phyloP scores from a whole-genome alignment of 2,797 vertebrate genomes.

The Oreochromis mossambicus region DNA sequence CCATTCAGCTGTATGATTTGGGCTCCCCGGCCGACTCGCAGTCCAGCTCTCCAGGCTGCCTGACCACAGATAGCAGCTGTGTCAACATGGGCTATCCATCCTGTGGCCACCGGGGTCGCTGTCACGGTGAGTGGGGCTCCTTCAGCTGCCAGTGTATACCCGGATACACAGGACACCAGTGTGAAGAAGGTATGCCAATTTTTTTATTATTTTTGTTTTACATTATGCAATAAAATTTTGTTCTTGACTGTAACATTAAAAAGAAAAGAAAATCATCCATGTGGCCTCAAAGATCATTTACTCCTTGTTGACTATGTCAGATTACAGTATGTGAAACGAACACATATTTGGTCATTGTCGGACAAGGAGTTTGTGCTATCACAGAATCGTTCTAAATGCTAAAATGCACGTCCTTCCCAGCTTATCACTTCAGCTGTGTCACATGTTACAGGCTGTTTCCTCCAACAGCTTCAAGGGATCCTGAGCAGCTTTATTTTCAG shows the following conservation, averaged over 20 bases:
- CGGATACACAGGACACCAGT: conserved; percentile 79
- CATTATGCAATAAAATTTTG: neutral
- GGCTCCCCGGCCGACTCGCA: conserved; percentile 82
- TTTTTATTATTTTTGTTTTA: neutral
- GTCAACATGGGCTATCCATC: conserved; percentile 81
- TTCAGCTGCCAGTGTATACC: conserved; percentile 85
- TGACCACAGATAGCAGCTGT: conserved; percentile 82
- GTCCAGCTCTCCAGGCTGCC: conserved; percentile 83
- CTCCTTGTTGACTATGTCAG: accelerated
- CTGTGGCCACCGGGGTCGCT: conserved; percentile 80
- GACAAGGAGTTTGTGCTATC: accelerated
- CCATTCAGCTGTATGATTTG: conserved; percentile 82
- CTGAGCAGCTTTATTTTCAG: neutral
- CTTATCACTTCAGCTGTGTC: neutral
- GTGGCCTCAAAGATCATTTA: neutral
- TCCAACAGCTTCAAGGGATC: neutral
- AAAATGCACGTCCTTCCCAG: neutral
- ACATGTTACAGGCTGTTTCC: neutral
- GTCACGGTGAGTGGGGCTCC: conserved; percentile 83
- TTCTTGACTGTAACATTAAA: neutral
- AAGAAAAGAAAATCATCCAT: neutral
- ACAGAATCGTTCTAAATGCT: neutral
- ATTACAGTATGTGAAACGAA: neutral
- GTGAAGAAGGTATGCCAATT: conserved; percentile 76
- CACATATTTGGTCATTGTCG: neutral